Percentiles rank a stretch among this genome's conserved stretches.
phyloP scores from a whole-genome alignment of 1,140 invertebrate genomes.

The Episyrphus balteatus region DNA sequence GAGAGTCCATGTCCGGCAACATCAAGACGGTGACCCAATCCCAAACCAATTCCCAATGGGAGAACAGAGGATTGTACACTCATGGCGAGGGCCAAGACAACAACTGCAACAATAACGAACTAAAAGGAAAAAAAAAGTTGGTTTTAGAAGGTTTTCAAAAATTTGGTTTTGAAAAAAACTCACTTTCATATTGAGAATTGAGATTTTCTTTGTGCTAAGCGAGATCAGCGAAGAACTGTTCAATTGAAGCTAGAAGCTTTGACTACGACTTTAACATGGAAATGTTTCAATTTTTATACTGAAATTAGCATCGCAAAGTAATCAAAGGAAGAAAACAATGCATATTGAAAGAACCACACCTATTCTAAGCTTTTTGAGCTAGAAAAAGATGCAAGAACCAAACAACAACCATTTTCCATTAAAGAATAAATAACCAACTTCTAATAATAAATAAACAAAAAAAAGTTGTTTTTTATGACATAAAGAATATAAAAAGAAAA shows the following conservation, averaged over 20 bases:
- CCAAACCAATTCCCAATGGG: slow-evolving; percentile 7
- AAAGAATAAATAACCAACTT: too few species aligned
- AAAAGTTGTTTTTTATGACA: too few species aligned
- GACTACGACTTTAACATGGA: neutral
- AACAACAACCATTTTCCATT: too few species aligned
- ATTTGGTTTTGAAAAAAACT: neutral
- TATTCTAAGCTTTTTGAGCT: too few species aligned
- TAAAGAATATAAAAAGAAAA: too few species aligned
- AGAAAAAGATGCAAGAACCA: too few species aligned
- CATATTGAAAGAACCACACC: too few species aligned
- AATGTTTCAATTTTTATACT: neutral
- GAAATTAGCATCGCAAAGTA: too few species aligned
- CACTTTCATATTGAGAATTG: neutral
- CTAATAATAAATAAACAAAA: too few species aligned
- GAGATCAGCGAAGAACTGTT: neutral
- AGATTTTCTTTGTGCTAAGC: neutral
- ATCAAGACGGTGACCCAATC: slow-evolving; percentile 15
- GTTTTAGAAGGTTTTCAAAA: too few species aligned
- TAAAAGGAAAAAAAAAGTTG: slow-evolving; percentile 1
- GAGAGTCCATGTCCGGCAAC: slow-evolving; percentile 21
- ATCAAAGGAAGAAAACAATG: too few species aligned
- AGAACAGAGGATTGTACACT: slow-evolving; percentile 32
- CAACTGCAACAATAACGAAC: slow-evolving; percentile 24
- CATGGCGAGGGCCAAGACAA: slow-evolving; percentile 30
- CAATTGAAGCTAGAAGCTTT: neutral